Base-by-base conservation (phyloP, 2,888 invertebrate genomes). In the Diarsia dahlii region DNA sequence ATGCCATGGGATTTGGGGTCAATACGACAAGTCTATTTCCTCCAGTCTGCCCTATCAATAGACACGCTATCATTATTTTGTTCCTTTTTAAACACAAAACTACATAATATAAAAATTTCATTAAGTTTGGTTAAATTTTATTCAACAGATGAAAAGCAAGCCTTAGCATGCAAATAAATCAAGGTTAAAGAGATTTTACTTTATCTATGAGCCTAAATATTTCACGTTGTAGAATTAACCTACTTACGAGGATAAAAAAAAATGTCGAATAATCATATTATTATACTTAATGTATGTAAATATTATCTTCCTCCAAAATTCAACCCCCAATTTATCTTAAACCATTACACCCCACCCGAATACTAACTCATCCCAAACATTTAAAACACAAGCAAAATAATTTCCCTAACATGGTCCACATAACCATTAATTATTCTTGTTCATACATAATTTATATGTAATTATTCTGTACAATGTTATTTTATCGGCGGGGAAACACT, bases 361-460 rank as follows among this genome's bases (percentile, higher is more conserved):
- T 69, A 60, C 23, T 45, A 58, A 67, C 48, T 56, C 67, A 76
- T 84, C 71, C 62, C 71, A 60, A 77, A 71, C 81, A 71, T 82
- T 78, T 74, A 71, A 84, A 77, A 86, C 77, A 64, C 71, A 54
- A 76, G 56, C 70, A 77, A 80, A 76, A 80, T 80, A 72, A 74
- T 81, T 66, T 58, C 54, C 83, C 70, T 56, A 69, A 65, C 71
- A 75, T 71, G 66, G 83, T 76, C 76, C 76, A 84, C 74, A 73
- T 80, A 62, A 68, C 62, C 76, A 71, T 46, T 78, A 63, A 85
- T 84, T 87, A 87, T 87, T 89, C 90, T 88, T 88, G 86, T 90
- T 88, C 90, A 89, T 91, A 91, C 89, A 91, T 92, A 90, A 92
- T 92, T 90, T 91, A 92, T 91, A 85, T 80, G 82, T 89, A 91